phyloP scores from a whole-genome alignment of 2,113 vertebrate species.

The Cyprinodon variegatus region DNA sequence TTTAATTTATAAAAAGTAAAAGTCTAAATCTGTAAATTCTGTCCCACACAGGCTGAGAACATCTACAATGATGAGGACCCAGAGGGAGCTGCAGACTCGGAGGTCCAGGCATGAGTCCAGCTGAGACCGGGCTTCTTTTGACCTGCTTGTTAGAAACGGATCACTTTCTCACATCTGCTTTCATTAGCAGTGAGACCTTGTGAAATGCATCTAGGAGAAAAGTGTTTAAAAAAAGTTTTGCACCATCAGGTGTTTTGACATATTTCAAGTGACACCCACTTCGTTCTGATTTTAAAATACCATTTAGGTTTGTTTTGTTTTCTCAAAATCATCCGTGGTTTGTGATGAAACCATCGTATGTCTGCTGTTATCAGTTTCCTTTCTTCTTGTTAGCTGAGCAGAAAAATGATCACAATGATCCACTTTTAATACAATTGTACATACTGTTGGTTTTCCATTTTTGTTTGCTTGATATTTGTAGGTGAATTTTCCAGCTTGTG shows the following conservation, averaged over 20 bases:
- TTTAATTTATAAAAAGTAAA: not conserved
- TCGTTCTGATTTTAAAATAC: slow-evolving; percentile 36
- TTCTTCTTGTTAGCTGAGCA: slow-evolving; percentile 33
- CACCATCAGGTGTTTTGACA: slow-evolving; percentile 24
- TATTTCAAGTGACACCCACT: slow-evolving; percentile 52
- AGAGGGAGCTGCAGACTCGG: slow-evolving; percentile 93
- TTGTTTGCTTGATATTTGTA: slow-evolving; percentile 48
- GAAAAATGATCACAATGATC: slow-evolving; percentile 49
- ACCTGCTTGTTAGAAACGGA: slow-evolving; percentile 47
- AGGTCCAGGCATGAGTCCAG: slow-evolving; percentile 79
- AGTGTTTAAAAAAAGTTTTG: slow-evolving; percentile 52
- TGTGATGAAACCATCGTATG: slow-evolving; percentile 28
- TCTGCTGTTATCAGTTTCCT: slow-evolving; percentile 23
- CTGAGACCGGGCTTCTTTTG: slow-evolving; percentile 21
- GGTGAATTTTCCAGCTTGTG: slow-evolving; percentile 40
- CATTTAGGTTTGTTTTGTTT: slow-evolving; percentile 20
- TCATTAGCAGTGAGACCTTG: slow-evolving; percentile 33
- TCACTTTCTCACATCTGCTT: slow-evolving; percentile 34
- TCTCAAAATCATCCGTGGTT: slow-evolving; percentile 17
- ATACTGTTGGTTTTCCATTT: slow-evolving; percentile 62
- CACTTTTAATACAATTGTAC: slow-evolving; percentile 67
- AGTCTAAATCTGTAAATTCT: not conserved
- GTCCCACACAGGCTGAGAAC: slow-evolving; percentile 90
- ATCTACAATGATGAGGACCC: slow-evolving; percentile 99
- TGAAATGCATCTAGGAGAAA: slow-evolving; percentile 35